phyloP scores from a whole-genome alignment of 2,113 vertebrate species.

The Lutjanus erythropterus region DNA sequence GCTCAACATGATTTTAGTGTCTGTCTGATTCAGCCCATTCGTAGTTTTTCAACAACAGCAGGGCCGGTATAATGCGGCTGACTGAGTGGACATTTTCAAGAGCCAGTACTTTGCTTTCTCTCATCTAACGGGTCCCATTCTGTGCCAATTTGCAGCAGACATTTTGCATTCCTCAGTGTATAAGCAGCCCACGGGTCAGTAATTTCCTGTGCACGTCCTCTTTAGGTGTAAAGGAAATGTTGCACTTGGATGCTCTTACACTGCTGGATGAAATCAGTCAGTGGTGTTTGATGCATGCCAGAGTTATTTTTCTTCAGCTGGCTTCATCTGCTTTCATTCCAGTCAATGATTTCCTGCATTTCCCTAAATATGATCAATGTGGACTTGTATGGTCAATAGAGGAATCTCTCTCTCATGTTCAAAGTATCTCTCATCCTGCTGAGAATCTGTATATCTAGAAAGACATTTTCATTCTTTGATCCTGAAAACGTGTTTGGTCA shows the following conservation, averaged over 20 bases:
- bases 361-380: neutral
- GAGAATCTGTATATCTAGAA: neutral
- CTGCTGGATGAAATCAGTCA: neutral
- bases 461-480: neutral
- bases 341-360: conserved; percentile 23
- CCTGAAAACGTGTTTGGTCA: no score
- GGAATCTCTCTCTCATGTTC: neutral
- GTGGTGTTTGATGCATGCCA: neutral
- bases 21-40: neutral
- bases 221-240: neutral
- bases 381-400: neutral
- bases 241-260: neutral
- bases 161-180: conserved; percentile 14
- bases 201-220: conserved; percentile 6
- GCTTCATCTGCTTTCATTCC: neutral
- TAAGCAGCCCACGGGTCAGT: neutral
- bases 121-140: conserved; percentile 11
- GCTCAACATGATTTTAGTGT: neutral
- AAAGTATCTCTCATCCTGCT: neutral
- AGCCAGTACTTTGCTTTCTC: conserved; percentile 2
- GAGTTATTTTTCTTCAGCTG: neutral
- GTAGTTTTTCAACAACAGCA: neutral
- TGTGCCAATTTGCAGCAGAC: conserved; percentile 4
- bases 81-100: neutral
- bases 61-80: neutral